Evolutionary conservation across 2,888 invertebrate species (phyloP), one percentile per base, ranked within the genome.

Genomic region (Eremobia ochroleuca): DNA sequence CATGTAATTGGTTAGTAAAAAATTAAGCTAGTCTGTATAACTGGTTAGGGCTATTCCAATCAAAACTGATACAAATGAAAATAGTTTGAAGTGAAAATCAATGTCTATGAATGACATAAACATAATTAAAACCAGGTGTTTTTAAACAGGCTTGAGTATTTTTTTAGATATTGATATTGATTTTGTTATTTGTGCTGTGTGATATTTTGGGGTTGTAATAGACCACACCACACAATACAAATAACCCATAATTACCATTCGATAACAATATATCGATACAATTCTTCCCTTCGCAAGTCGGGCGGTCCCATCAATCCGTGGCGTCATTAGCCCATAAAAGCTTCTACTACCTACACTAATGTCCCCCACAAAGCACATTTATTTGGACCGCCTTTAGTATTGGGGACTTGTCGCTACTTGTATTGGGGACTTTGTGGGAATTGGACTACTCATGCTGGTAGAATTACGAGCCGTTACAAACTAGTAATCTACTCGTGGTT

Each of bases 291-390:
- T 28, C 69, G 46, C 80, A 61, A 67, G 52, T n/a, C 66, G 73
- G 71, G 18, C 59, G 58, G n/a, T 59, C 76, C 86, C 81, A 87
- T 87, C 88, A 90, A 87, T 88, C 83, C 81, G 76, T 77, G 84
- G 79, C 87, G 89, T 88, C 88, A 88, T 89, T 91, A 90, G 84
- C 87, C 91, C 87, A 85, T 83, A 82, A 88, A 87, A 85, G 86
- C 86, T 70, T 69, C 85, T 85, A 83, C 80, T 83, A 73, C 79
- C 80, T 83, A 73, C 79, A 73, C 88, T 88, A 85, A 88, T 90
- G 83, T 82, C 86, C 81, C 79, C 79, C 73, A 87, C 88, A 86
- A 83, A 82, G 82, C 85, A 85, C 76, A 73, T 84, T 85, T 81
- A 79, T 81, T 77, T 82, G 71, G 77, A 81, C 79, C 81, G 72